Percentiles rank a stretch among this genome's conserved stretches.
These are phyloP conservation scores for Orthonychiurus folsomi DNA, from an alignment of 2,888 invertebrate species.

Conservation along the genomic window DNA sequence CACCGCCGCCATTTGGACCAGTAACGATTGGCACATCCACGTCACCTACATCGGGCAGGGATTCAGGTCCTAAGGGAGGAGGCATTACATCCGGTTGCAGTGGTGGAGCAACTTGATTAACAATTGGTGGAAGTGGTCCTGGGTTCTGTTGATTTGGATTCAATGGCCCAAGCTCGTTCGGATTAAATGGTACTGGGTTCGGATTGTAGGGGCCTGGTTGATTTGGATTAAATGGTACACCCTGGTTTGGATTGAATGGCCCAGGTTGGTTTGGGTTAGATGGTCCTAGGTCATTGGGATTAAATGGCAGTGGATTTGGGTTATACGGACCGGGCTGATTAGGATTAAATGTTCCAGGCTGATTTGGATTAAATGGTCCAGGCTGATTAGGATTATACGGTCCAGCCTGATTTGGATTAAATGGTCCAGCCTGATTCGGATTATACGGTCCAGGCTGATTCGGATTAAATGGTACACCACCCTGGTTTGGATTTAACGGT, in stretches of 20 bases:
- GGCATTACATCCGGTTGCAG: too few relatives aligned
- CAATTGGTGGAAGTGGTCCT: slow-evolving; percentile 12
- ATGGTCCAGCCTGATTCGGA: too few relatives aligned
- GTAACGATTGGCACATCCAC: too few relatives aligned
- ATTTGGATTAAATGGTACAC: too few relatives aligned
- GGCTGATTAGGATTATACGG: too few relatives aligned
- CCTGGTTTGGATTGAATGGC: not conserved
- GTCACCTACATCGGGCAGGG: not conserved
- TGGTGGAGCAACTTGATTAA: too few relatives aligned
- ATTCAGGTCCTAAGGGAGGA: too few relatives aligned
- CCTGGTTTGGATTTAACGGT: too few relatives aligned
- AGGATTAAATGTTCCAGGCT: not conserved
- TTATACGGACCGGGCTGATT: not conserved
- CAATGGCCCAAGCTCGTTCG: not conserved
- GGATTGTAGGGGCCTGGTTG: not conserved
- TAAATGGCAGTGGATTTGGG: not conserved
- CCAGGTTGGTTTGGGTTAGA: not conserved
- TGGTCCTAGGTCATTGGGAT: not conserved
- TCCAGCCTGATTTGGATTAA: not conserved
- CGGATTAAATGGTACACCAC: not conserved
- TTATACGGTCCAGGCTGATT: not conserved
- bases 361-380: not conserved
- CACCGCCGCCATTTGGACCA: too few relatives aligned
- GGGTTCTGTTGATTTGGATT: not conserved
- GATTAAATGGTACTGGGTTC: not conserved